A percentile compares a stretch with the other conserved stretches of the same genome.
These are phyloP conservation scores for Phaethon lepturus DNA, from an alignment of 2,113 vertebrate species.

Conservation along the genomic window DNA sequence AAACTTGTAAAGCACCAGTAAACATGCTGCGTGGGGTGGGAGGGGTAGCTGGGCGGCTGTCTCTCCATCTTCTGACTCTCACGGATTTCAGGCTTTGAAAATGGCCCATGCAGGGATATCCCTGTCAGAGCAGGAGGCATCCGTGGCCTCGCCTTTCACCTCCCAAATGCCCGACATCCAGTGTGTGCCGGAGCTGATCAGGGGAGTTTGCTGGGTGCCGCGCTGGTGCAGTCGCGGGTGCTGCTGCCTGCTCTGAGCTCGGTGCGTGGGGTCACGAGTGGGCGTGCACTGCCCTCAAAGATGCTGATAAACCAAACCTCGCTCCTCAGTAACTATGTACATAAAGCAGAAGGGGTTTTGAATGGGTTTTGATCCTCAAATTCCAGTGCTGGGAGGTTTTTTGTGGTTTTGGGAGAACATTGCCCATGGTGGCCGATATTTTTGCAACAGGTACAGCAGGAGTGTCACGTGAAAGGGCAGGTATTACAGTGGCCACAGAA, in stretches of 20 bases:
- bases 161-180: slow-evolving; percentile 69
- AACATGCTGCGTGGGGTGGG: not conserved
- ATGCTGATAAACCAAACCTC: not conserved
- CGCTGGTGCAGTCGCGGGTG: rapidly evolving
- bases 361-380: not conserved
- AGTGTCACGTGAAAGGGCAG: not conserved
- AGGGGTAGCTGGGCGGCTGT: not conserved
- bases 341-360: not conserved
- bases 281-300: not conserved
- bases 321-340: not conserved
- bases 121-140: slow-evolving; percentile 72
- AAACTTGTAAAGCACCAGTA: not conserved
- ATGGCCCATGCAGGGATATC: slow-evolving; percentile 70
- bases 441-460: not conserved
- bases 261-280: rapidly evolving
- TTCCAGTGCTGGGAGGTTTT: not conserved
- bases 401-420: not conserved
- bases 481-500: not conserved
- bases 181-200: slow-evolving; percentile 69
- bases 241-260: not conserved
- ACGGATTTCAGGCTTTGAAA: slow-evolving; percentile 74
- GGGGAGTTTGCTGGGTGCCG: slow-evolving; percentile 4
- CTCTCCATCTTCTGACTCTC: not conserved
- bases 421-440: not conserved
- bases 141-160: slow-evolving; percentile 72